phyloP scores from a whole-genome alignment of 2,797 vertebrate genomes.

The Sebastes minor region DNA sequence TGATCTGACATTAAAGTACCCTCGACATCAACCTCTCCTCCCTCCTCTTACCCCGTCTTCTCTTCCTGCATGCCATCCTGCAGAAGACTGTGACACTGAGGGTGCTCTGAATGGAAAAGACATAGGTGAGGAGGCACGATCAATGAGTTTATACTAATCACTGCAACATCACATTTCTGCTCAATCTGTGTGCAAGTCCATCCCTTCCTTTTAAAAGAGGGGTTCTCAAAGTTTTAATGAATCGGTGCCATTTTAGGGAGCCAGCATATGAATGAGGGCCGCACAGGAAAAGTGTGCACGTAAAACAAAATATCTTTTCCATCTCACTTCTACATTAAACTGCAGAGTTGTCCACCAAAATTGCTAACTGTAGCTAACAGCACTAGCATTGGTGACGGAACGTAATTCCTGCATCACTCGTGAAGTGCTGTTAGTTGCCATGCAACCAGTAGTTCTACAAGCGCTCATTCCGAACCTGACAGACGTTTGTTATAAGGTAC shows the following conservation, averaged over 20 bases:
- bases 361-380: not conserved
- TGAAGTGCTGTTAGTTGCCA: no score
- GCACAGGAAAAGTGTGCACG: no score
- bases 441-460: no score
- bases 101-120: slow-evolving; percentile 89
- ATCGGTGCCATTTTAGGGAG: not conserved
- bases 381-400: not conserved
- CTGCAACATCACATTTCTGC: slow-evolving; percentile 34
- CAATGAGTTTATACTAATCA: not conserved
- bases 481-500: no score
- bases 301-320: not conserved
- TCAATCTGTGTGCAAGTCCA: slow-evolving; percentile 32
- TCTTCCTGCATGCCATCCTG: slow-evolving; percentile 54
- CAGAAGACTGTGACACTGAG: slow-evolving; percentile 93
- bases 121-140: slow-evolving; percentile 84
- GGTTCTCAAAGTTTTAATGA: not conserved
- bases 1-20: not conserved
- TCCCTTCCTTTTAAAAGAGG: slow-evolving; percentile 1
- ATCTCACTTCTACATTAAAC: not conserved
- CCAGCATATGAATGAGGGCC: not conserved
- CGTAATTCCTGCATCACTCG: not conserved
- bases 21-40: not conserved
- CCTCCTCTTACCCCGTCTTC: slow-evolving; percentile 49
- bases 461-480: no score
- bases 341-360: not conserved